These are phyloP conservation scores for Drosophila nr. perissopoda DNA, from an alignment of 2,888 invertebrate genomes.

Conservation along the genomic window DNA sequence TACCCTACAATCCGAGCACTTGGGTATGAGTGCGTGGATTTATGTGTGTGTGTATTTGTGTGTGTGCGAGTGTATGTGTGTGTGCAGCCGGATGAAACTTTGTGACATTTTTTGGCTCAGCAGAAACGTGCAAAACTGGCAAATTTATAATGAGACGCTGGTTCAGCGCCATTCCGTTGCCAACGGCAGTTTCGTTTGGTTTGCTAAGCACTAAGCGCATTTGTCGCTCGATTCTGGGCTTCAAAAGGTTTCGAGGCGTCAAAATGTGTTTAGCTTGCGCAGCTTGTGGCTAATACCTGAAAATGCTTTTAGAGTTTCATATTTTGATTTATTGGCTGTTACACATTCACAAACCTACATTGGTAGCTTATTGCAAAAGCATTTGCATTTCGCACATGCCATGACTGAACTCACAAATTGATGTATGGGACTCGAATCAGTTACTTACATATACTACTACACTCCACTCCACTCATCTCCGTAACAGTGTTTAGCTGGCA, in stretches of 20 bases:
- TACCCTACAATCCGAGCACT: conserved; percentile 14
- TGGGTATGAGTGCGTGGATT: not conserved
- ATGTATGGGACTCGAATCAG: conserved; percentile 60
- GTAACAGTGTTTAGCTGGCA: not conserved
- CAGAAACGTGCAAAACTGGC: conserved; percentile 80
- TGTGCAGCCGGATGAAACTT: conserved; percentile 63
- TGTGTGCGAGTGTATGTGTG: conserved; percentile 1
- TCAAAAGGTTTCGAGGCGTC: conserved; percentile 57
- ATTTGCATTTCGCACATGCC: conserved; percentile 67
- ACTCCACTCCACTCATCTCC: conserved; percentile 4
- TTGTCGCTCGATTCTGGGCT: conserved; percentile 53
- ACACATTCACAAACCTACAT: conserved; percentile 9
- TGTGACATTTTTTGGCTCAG: conserved; percentile 74
- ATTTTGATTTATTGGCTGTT: conserved; percentile 73
- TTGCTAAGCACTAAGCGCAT: conserved; percentile 72
- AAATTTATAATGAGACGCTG: conserved; percentile 79
- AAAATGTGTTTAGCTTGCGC: conserved; percentile 54
- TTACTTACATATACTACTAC: conserved; percentile 11
- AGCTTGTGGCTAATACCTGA: conserved; percentile 66
- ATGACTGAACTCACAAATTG: conserved; percentile 57
- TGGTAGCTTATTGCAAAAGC: conserved; percentile 51
- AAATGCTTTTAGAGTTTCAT: conserved; percentile 75
- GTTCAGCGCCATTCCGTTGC: conserved; percentile 61
- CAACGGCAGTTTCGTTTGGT: conserved; percentile 67
- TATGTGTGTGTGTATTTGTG: conserved; percentile 3